Conservation (phyloP, 2,888 invertebrate species). For the Caenorhabditis drosophilae region DNA sequence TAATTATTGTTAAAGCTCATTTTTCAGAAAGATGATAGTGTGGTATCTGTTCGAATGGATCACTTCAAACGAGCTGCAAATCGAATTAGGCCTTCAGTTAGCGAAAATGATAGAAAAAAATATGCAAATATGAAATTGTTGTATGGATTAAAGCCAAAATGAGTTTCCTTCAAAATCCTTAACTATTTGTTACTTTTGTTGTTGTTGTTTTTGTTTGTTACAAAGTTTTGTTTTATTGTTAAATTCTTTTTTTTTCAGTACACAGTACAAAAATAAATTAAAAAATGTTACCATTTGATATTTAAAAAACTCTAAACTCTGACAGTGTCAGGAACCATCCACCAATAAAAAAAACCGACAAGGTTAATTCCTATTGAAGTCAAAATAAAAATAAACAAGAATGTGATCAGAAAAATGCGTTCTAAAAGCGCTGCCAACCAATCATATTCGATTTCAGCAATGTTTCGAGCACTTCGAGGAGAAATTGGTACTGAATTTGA, state of each 20-base stretch:
- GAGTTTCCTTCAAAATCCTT: neutral
- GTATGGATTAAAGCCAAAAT: conserved; percentile 35
- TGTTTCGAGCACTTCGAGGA: conserved; percentile 55
- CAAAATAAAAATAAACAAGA: conserved; percentile 53
- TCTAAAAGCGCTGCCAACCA: conserved; percentile 66
- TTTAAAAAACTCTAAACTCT: conserved; percentile 13
- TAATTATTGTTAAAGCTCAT: neutral
- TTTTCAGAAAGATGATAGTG: conserved; percentile 28
- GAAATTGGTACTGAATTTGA: conserved; percentile 31
- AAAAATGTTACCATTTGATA: neutral
- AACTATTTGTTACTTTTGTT: neutral
- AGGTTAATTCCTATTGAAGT: conserved; percentile 59
- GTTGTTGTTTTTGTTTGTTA: neutral
- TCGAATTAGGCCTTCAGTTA: conserved; percentile 85
- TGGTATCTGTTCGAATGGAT: conserved; percentile 31
- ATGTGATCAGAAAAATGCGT: conserved; percentile 59
- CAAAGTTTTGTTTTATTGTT: neutral
- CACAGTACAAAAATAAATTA: neutral
- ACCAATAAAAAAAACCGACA: conserved; percentile 57
- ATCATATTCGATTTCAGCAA: conserved; percentile 66
- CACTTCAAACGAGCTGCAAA: conserved; percentile 75
- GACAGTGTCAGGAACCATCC: conserved; percentile 42
- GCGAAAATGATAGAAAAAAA: conserved; percentile 76
- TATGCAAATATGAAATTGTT: conserved; percentile 74
- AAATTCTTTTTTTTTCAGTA: neutral